Evolutionary conservation across 2,888 invertebrate genomes (phyloP).

Genomic region (Caenorhabditis sp.): DNA sequence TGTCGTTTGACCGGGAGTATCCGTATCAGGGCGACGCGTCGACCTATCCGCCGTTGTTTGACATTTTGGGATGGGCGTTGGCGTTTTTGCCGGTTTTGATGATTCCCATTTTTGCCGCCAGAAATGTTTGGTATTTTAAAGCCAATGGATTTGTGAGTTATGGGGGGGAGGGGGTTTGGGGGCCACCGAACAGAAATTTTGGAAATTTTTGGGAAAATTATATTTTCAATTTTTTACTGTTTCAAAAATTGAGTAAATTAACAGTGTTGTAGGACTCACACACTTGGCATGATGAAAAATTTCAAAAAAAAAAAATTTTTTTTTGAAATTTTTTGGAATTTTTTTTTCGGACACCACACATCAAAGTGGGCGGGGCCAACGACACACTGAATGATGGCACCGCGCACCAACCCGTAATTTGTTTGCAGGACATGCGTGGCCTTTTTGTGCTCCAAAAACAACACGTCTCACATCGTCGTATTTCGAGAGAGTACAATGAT

Average conservation of each 20-base stretch:
- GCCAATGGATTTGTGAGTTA: background rate
- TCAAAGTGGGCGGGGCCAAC: no score
- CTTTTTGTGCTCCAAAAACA: background rate
- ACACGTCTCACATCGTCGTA: background rate
- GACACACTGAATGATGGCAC: no score
- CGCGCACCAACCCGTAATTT: no score
- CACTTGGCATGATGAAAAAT: no score
- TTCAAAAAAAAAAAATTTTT: background rate
- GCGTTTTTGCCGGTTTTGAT: constrained; percentile 7
- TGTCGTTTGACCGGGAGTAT: constrained; percentile 3
- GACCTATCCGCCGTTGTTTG: constrained; percentile 6
- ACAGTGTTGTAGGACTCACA: no score
- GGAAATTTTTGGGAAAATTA: no score
- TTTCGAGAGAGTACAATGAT: background rate
- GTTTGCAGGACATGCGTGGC: background rate
- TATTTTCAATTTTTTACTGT: background rate
- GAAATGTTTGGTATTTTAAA: background rate
- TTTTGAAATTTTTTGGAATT: background rate
- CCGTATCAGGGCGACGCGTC: background rate
- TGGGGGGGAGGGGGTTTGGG: no score
- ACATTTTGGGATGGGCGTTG: constrained; percentile 7
- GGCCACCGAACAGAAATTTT: no score
- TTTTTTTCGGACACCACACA: no score
- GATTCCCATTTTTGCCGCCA: background rate
- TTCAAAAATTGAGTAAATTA: no score